Evolutionary conservation across 2,888 invertebrate species (phyloP).

Genomic region (Agonopterix arenella): DNA sequence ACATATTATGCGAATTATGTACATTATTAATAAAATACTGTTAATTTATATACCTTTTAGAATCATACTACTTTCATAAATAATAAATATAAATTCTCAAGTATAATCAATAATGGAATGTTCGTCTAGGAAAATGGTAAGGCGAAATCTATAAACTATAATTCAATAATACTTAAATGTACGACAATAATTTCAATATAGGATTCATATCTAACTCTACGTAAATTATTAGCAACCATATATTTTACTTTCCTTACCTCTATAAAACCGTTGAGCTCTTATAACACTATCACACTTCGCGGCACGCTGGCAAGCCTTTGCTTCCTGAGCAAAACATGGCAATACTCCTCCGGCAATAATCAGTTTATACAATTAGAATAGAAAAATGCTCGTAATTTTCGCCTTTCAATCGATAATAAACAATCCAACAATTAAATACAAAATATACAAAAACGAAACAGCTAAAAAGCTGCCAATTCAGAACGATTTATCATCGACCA

Average conservation of each 20-base stretch:
- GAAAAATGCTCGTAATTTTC: background rate
- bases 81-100: slow-evolving; percentile 6
- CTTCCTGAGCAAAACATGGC: slow-evolving; percentile 57
- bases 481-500: background rate
- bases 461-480: background rate
- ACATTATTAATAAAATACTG: slow-evolving; percentile 5
- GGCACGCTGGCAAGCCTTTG: slow-evolving; percentile 57
- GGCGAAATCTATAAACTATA: slow-evolving; percentile 23
- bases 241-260: slow-evolving; percentile 25
- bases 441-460: background rate
- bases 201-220: slow-evolving; percentile 41
- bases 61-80: background rate
- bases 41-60: slow-evolving; percentile 12
- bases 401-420: background rate
- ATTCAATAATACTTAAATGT: slow-evolving; percentile 29
- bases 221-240: slow-evolving; percentile 52
- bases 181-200: slow-evolving; percentile 35
- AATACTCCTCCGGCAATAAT: slow-evolving; percentile 46
- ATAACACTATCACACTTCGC: slow-evolving; percentile 56
- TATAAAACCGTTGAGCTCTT: slow-evolving; percentile 58
- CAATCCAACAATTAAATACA: background rate
- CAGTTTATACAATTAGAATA: slow-evolving; percentile 3
- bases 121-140: slow-evolving; percentile 35
- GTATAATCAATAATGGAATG: slow-evolving; percentile 42
- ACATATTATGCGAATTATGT: slow-evolving; percentile 1